Base-by-base conservation (phyloP, 2,888 invertebrate species). In the Hydrotaea cyrtoneurina region DNA sequence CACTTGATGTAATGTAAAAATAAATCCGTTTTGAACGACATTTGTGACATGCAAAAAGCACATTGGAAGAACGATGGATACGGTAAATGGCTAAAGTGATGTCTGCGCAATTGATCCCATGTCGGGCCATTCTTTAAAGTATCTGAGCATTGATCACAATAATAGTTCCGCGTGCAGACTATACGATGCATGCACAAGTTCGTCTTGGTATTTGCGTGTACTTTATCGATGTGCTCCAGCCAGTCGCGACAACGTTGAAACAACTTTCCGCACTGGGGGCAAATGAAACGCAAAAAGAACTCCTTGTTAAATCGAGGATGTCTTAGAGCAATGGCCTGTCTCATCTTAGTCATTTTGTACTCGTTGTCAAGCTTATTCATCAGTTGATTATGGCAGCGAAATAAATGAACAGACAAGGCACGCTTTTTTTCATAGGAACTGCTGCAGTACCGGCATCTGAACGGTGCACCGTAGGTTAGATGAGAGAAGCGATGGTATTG, bases 401-500 rank as follows among this genome's bases (percentile, higher is more conserved):
- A 62, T 13, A 86, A 73, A 78, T 86, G 84, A 13, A 83, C 87
- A 15, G 89, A 90, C 0, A 90, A 79, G 0, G 88, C 87, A 13
- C 89, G 86, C 7, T 90, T 88, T 11, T 90, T 78, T 0, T 88
- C 87, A 50, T 86, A 90, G 0, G 89, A 87, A 53, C 83, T 79
- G 0, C 85, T 83, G 62, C 90, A 90, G 64, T 90, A 88, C 0
- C 89, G 87, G 79, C 90, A 90, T 1, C 89, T 87, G 64, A 89
- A 90, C 0, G 90, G 90, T 7, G 89, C 87, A 7, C 86, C 86
- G 85, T 86, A 88, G n/a, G 88, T 88, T 64, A 89, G 69, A 74
- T 90, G 90, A 80, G 89, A 86, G n/a, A 90, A 90, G 71, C 90
- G 89, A 72, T 90, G 90, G 62, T 90, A 90, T 62, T 90, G 90